Base-by-base conservation (phyloP, 2,113 vertebrate genomes). In the Tetrao urogallus region DNA sequence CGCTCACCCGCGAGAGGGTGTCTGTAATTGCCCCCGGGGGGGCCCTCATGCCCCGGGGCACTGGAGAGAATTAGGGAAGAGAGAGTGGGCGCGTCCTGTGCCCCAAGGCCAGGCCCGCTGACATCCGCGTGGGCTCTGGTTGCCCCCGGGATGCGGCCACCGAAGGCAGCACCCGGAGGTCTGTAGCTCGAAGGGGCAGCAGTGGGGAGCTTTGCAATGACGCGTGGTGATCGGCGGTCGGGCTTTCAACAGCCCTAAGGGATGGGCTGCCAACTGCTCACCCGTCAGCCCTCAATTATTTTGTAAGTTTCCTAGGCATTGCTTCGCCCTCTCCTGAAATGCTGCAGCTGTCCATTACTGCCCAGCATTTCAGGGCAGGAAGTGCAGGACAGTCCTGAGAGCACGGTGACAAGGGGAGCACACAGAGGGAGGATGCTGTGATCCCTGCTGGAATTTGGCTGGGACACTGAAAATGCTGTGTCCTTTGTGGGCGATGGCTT, bases 231-330 rank as follows among this genome's bases (percentile, higher is more conserved):
- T 48, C 0, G 0, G 77, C 91, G 74, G 81, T 32, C 90, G 54
- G 28, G 88, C 76, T 83, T 69, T 81, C 83, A 81, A 19, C 15
- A 48, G 58, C 76, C 34, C 83, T 45, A 52, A 75, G 89, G 89
- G 79, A 67, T 40, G 66, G 80, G 75, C 83, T 83, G 82, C 81
- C 65, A 22, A 73, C 43, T 30, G 19, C 83, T 87, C 84, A 45
- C 63, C 58, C 90, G n/a, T 92, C 78, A 89, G 75, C 86, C 72
- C 94, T 82, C 74, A 95, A 96, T 97, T 77, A 91, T 94, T 96
- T 76, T 88, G 2, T 80, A 86, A 96, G 82, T 96, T 97, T 94
- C 73, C 34, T 48, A 86, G 94, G 73, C 95, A 89, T 95, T 89
- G 81, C 94, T 94, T 96, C 60, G 43, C 66, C 73, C 79, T 86